These are phyloP conservation scores for Meteorus colon DNA, from an alignment of 2,888 invertebrate genomes.

Conservation along the genomic window DNA sequence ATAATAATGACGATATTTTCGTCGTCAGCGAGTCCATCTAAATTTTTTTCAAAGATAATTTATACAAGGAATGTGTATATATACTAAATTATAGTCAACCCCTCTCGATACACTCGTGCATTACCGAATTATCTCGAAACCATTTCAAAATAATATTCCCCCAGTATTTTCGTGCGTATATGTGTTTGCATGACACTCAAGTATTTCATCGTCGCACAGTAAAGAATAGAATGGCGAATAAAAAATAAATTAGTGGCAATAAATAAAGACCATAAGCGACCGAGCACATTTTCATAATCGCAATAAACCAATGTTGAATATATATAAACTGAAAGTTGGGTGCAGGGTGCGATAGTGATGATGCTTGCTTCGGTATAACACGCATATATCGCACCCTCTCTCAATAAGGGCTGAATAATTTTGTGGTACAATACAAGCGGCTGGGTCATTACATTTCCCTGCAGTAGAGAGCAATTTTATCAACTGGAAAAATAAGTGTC, in stretches of 20 bases:
- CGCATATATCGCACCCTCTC: conserved; percentile 10
- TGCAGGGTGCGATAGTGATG: conserved; percentile 9
- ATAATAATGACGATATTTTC: not conserved
- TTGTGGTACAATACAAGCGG: not conserved
- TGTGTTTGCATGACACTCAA: conserved; percentile 19
- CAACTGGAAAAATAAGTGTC: conserved; percentile 30
- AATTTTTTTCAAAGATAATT: not conserved
- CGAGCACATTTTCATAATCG: conserved; percentile 43
- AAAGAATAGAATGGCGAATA: conserved; percentile 16
- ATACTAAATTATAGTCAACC: too few species aligned
- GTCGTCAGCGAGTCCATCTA: not conserved
- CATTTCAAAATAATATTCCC: not conserved
- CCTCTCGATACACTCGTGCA: too few species aligned
- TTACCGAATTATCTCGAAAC: not conserved
- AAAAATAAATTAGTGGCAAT: conserved; percentile 11
- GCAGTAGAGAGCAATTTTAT: conserved; percentile 29
- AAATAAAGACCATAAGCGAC: conserved; percentile 25
- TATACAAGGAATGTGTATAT: not conserved
- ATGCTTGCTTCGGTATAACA: not conserved
- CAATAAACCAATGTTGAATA: conserved; percentile 28
- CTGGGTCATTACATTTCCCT: conserved; percentile 14
- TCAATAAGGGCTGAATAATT: conserved; percentile 39
- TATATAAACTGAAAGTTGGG: conserved; percentile 17
- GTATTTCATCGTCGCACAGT: not conserved
- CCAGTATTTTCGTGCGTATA: not conserved